Base-by-base conservation (phyloP, 2,113 vertebrate species). In the Arenaria interpres region DNA sequence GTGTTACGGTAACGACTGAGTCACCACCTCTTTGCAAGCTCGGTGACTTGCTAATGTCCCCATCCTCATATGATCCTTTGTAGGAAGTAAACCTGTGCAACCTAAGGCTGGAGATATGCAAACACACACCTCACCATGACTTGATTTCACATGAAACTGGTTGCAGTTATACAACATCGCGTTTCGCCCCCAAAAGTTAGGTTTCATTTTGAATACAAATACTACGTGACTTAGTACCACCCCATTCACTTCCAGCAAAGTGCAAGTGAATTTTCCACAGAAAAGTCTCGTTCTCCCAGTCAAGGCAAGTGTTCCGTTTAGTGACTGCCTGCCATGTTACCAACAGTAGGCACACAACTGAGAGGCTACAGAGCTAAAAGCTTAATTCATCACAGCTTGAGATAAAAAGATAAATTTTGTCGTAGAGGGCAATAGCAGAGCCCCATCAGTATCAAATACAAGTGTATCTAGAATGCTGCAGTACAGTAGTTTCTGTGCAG, bases 1-100 rank as follows among this genome's bases (percentile, higher is more conserved):
- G 5, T 25, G 25, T 62, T 89, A 62, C 0, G 8, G 28, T 56
- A 74, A 54, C 0, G 0, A 39, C 13, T 91, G 96, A 96, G 32
- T 96, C 96, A 97, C 39, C 24, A 66, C 39, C 19, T 66, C 24
- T 88, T 85, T 76, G 73, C 69, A 85, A 81, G 63, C 37, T 30
- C 1, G 0, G 19, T 82, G 59, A 64, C 54, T 62, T 69, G 45
- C 45, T 76, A 30, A 30, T 23, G 30, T 76, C 32, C 28, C 53
- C 71, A 79, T n/a, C 33, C 27, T 64, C 45, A 33, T 50, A 18
- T 9, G 18, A 56, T n/a, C 23, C 64, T 59, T 50, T 3, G 14
- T 14, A 83, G 77, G 81, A 88, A 89, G 59, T 51, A 91, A 89
- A 80, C 30, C 43, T 82, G 60, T 37, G 21, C 27, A 72, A 17